Evolutionary conservation across 64 coral and sea anemone genomes (phyloP).

Genomic region (Exaiptasia diaphana): DNA sequence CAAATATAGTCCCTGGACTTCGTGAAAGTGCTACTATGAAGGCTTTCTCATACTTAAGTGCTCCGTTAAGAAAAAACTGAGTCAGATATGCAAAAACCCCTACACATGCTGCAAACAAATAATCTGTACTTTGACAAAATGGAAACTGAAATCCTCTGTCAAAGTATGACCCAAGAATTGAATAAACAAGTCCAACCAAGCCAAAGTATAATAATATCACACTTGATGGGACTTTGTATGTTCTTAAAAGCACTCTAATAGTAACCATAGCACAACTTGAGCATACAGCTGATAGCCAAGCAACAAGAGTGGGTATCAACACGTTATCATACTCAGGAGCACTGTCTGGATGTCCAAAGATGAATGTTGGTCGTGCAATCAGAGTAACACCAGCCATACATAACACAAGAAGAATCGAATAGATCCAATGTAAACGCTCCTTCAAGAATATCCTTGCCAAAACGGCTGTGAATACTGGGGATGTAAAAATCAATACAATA

Average conservation of each 20-base stretch:
- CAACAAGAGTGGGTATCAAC: conserved; percentile 34
- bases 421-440: conserved; percentile 33
- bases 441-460: conserved; percentile 48
- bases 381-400: conserved; percentile 46
- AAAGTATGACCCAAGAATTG: background rate
- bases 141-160: conserved; percentile 44
- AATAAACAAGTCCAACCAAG: conserved; percentile 15
- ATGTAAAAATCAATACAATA: conserved; percentile 56
- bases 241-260: background rate
- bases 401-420: background rate
- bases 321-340: background rate
- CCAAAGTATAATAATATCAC: conserved; percentile 49
- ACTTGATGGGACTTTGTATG: background rate
- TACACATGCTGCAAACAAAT: background rate
- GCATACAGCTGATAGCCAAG: conserved; percentile 1
- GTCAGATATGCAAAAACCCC: conserved; percentile 24
- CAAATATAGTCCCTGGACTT: conserved; percentile 19
- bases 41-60: conserved; percentile 42
- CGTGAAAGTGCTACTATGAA: conserved; percentile 11
- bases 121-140: conserved; percentile 34
- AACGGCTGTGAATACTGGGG: conserved; percentile 30
- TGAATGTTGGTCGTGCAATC: conserved; percentile 36
- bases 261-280: background rate
- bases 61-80: background rate
- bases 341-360: conserved; percentile 22